Evolutionary conservation across 2,888 invertebrate genomes (phyloP), one percentile per base, ranked within the genome.

Genomic region (Onchidella celtica): DNA sequence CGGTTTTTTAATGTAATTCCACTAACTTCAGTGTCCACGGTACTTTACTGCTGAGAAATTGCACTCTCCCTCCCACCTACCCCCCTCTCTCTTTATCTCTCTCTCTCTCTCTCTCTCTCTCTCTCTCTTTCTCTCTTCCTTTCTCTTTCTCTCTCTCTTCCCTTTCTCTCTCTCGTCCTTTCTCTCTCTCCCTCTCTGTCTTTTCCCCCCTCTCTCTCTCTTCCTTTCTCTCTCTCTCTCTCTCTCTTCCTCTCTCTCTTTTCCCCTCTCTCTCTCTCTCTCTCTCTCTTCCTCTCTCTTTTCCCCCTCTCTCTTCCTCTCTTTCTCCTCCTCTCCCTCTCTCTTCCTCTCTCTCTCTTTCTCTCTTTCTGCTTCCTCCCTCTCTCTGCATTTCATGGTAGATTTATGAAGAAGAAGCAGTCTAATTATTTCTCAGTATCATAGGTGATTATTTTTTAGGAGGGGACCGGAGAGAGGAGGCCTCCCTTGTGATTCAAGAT

Each of bases 121-220:
- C 66, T 74, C 66, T 57, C 63, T 72, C 55, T 55, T 57, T 79
- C 63, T 61, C 70, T 63, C 70, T 63, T 17, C 6, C 63, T 61
- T 65, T 72, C 47, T 47, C 47, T 47, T 17, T 47, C 47, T 47
- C 47, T 47, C 47, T 47, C 47, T 47, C 47, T 47, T 47, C 47
- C 47, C 47, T 47, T 17, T 47, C 47, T 47, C 47, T 47, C 47
- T 47, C 72, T 55, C 65, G 4, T 65, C 32, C 11, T 29, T 65
- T 9, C 27, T 36, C 66, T 17, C 66, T 36, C 66, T 69, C 69
- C 24, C 34, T 4, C 34, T 77, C 57, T 57, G 14, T 76, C 55
- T 76, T 21, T 47, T 14, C 27, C 65, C 40, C 27, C 47, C 29
- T 65, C 65, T 76, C 24, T 40, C 29, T 34, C 63, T 63, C 36